phyloP scores from a whole-genome alignment of 2,113 vertebrate genomes.

The Hassar affinis region DNA sequence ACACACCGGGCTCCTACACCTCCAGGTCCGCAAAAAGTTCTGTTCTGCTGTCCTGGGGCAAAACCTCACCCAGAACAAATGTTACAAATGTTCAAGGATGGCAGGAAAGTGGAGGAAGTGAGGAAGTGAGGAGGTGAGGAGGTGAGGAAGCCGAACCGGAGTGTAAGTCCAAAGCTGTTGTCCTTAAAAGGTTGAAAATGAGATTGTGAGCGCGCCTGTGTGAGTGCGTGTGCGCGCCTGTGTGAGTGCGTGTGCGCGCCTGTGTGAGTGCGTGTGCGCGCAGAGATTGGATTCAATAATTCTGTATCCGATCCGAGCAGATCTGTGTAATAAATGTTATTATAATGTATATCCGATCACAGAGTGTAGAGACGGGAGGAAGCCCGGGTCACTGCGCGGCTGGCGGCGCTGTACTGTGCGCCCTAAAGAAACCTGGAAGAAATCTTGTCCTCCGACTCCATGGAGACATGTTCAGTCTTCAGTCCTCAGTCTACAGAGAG shows the following conservation, averaged over 20 bases:
- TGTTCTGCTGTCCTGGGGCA: background rate
- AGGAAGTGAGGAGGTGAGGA: too few relatives aligned
- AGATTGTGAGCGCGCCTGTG: background rate
- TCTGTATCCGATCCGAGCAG: slow-evolving; percentile 1
- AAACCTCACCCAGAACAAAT: too few relatives aligned
- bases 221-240: slow-evolving; percentile 31
- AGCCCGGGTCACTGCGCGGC: background rate
- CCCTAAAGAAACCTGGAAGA: slow-evolving; percentile 3
- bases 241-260: background rate
- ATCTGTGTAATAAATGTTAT: too few relatives aligned
- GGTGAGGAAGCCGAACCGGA: slow-evolving; percentile 9
- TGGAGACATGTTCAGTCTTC: background rate
- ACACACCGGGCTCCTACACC: background rate
- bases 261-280: background rate
- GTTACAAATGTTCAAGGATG: background rate
- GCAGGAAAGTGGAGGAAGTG: too few relatives aligned
- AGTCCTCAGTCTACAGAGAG: too few relatives aligned
- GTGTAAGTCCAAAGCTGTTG: slow-evolving; percentile 26
- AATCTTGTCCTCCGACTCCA: slow-evolving; percentile 36
- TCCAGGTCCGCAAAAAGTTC: slow-evolving; percentile 14
- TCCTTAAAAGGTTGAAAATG: slow-evolving; percentile 52
- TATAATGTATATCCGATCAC: too few relatives aligned
- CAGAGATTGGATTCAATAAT: background rate
- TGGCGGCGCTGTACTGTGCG: background rate
- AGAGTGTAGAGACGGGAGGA: too few relatives aligned